Percentiles rank a stretch among this genome's conserved stretches.
Conservation (phyloP, 2,113 vertebrate genomes). For the Rhodinocichla rosea region DNA sequence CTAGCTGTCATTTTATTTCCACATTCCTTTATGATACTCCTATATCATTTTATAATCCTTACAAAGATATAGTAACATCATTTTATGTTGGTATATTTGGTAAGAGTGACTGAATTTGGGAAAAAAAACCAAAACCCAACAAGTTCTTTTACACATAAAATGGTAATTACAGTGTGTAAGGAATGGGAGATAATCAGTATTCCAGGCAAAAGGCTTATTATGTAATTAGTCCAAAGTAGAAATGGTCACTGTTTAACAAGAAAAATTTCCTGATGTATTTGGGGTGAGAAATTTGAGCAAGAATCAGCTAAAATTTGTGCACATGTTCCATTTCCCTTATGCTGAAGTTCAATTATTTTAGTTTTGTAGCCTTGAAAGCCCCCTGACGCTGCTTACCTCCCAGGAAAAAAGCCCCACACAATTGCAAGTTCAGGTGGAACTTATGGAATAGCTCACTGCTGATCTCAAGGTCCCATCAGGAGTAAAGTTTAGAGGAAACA, state of each 20-base stretch:
- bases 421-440: neutral
- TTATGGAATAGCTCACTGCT: neutral
- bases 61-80: neutral
- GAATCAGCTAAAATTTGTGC: neutral
- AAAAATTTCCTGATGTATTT: neutral
- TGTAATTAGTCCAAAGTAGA: neutral
- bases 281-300: neutral
- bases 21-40: neutral
- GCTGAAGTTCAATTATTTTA: neutral
- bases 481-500: neutral
- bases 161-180: neutral
- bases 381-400: neutral
- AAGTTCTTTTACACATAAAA: neutral
- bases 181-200: neutral
- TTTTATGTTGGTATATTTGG: neutral
- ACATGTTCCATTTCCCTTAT: neutral
- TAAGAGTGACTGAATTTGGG: neutral
- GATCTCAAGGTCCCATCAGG: neutral
- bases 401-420: neutral
- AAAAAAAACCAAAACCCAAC: neutral
- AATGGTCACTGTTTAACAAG: neutral
- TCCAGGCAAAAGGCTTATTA: neutral
- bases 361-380: neutral
- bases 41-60: neutral
- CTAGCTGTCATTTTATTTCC: neutral